phyloP scores from a whole-genome alignment of 2,113 vertebrate genomes.

The Catharus minimus region DNA sequence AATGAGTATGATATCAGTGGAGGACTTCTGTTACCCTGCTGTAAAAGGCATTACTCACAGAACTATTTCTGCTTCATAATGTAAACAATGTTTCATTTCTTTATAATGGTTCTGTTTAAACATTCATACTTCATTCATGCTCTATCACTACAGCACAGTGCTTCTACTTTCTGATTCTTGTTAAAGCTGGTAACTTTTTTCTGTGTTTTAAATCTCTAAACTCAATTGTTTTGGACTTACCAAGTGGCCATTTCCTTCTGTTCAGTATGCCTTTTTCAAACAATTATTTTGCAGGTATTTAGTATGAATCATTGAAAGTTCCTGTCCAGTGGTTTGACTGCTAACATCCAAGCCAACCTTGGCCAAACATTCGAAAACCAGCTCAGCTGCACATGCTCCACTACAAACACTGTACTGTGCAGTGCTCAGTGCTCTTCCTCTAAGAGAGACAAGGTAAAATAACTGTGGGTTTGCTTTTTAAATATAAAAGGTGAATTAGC shows the following conservation, averaged over 20 bases:
- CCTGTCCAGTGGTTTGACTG: not conserved
- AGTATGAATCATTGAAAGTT: not conserved
- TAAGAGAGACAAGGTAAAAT: not conserved
- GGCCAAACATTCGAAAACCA: not conserved
- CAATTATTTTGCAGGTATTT: not conserved
- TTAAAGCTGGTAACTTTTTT: not conserved
- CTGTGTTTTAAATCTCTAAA: not conserved
- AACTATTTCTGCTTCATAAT: not conserved
- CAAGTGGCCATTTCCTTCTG: not conserved
- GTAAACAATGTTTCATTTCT: not conserved
- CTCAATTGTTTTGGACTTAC: not conserved
- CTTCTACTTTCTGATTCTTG: not conserved
- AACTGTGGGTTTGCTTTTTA: not conserved
- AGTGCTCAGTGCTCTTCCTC: not conserved
- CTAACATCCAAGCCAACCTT: not conserved
- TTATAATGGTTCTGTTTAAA: not conserved
- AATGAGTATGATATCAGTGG: not conserved
- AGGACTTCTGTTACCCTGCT: not conserved
- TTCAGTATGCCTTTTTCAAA: not conserved
- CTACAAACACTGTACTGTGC: accelerated
- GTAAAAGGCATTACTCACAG: not conserved
- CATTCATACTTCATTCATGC: not conserved
- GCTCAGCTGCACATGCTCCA: not conserved
- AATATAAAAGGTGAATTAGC: not conserved
- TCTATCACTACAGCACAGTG: not conserved